Percentiles rank a stretch among this genome's conserved stretches.
Conservation (phyloP, 2,888 invertebrate species). For the Ornithoptera alexandrae region DNA sequence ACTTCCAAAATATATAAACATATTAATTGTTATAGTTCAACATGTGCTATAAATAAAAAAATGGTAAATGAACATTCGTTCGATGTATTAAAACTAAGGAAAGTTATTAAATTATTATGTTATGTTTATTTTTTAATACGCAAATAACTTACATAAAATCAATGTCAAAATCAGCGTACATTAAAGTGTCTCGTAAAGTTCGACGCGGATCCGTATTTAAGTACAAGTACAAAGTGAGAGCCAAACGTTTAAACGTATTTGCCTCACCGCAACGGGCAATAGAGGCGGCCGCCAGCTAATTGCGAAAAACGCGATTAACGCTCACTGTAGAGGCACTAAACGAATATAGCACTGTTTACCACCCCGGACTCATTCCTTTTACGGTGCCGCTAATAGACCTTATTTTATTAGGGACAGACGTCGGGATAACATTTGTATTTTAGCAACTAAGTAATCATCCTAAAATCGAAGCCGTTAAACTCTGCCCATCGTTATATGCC, state of each 20-base stretch:
- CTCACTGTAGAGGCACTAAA: slow-evolving; percentile 62
- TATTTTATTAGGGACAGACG: slow-evolving; percentile 65
- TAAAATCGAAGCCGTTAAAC: slow-evolving; percentile 54
- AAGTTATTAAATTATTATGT: no score
- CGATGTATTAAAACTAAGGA: no score
- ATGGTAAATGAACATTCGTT: no score
- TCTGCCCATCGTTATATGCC: slow-evolving; percentile 35
- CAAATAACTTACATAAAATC: neutral
- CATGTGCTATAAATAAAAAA: neutral
- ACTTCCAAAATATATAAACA: neutral
- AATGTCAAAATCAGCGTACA: neutral
- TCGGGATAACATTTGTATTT: slow-evolving; percentile 60
- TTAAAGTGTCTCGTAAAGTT: neutral
- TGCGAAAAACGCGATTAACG: slow-evolving; percentile 76
- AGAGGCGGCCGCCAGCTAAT: slow-evolving; percentile 68
- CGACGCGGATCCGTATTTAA: slow-evolving; percentile 38
- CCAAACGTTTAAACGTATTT: slow-evolving; percentile 58
- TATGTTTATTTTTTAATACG: no score
- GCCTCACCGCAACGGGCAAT: slow-evolving; percentile 57
- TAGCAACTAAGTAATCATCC: slow-evolving; percentile 60
- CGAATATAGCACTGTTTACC: slow-evolving; percentile 64
- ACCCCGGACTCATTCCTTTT: slow-evolving; percentile 61
- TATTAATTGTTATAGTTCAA: neutral
- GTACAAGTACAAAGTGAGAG: slow-evolving; percentile 53
- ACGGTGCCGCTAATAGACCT: slow-evolving; percentile 67